Conservation (phyloP, 2,113 vertebrate genomes). For the Phyllostomus discolor region DNA sequence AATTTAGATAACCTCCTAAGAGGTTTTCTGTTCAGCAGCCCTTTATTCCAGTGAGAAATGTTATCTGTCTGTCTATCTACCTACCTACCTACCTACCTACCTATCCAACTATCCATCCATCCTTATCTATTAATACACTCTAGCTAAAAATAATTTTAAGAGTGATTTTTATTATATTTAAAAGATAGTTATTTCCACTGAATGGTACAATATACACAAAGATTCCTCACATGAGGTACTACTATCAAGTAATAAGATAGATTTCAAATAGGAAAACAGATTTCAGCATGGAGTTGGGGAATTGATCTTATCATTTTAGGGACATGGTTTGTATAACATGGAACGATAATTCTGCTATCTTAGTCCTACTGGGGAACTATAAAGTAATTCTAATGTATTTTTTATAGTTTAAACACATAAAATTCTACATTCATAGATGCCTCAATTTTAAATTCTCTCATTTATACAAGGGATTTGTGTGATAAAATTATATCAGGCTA, state of each 20-base stretch:
- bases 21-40: not conserved
- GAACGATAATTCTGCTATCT: slow-evolving; percentile 19
- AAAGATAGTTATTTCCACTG: not conserved
- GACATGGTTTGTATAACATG: not conserved
- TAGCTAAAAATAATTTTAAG: not conserved
- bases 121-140: not conserved
- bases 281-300: not conserved
- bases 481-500: slow-evolving; percentile 22
- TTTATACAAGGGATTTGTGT: slow-evolving; percentile 22
- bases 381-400: slow-evolving; percentile 51
- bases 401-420: slow-evolving; percentile 39
- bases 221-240: not conserved
- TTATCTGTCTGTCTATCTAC: not conserved
- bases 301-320: slow-evolving; percentile 23
- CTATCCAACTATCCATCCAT: not conserved
- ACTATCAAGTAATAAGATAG: not conserved
- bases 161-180: not conserved
- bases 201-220: not conserved
- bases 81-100: not conserved
- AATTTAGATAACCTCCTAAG: not conserved
- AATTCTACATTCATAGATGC: slow-evolving; percentile 37
- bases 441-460: slow-evolving; percentile 47
- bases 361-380: not conserved
- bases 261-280: slow-evolving; percentile 31
- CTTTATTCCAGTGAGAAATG: not conserved